Base-by-base conservation (phyloP, 2,888 invertebrate species). In the Cyclophora albipunctata region DNA sequence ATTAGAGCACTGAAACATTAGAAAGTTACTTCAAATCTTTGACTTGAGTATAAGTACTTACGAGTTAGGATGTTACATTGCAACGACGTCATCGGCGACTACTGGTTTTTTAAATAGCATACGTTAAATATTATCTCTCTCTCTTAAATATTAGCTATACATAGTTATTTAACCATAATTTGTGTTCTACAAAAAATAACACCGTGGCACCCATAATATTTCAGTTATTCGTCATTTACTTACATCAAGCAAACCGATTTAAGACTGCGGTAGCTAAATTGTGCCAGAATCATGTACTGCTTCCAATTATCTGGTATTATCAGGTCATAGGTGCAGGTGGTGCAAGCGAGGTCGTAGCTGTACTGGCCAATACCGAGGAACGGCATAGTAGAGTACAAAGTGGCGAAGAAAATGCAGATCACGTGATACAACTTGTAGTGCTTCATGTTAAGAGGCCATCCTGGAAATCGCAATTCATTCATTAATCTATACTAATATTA, bases 201-300 rank as follows among this genome's bases (percentile, higher is more conserved):
- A 20, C 20, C 20, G 20, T 20, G 20, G 20, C 20, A 20, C 20
- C 20, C 20, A 20, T 2, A 37, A 37, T 37, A 37, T 37, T 37
- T 1, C 1, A 37, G 37, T 37, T 5, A 37, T 37, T 37, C 5
- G 37, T 5, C 5, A 5, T 3, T 45, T 55, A 73, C 84, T 67
- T 71, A 89, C 89, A 84, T 89, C 40, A 87, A 63, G 34, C 75
- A 51, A 2, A 71, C 51, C 7, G 90, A 85, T 48, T 89, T 78
- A 34, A 84, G 52, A 53, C 81, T 84, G 34, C 81, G 78, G 42
- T 89, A 66, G 7, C 79, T 42, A 56, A 80, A 78, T 45, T 87
- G 64, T 3, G 64, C 50, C 2, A 82, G 46, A 5, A 81, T 72
- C 42, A 78, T 53, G 46, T 75, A 76, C 56, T 64, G 75, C 51